phyloP scores from a whole-genome alignment of 2,797 vertebrate species.

The Eulemur mongoz region DNA sequence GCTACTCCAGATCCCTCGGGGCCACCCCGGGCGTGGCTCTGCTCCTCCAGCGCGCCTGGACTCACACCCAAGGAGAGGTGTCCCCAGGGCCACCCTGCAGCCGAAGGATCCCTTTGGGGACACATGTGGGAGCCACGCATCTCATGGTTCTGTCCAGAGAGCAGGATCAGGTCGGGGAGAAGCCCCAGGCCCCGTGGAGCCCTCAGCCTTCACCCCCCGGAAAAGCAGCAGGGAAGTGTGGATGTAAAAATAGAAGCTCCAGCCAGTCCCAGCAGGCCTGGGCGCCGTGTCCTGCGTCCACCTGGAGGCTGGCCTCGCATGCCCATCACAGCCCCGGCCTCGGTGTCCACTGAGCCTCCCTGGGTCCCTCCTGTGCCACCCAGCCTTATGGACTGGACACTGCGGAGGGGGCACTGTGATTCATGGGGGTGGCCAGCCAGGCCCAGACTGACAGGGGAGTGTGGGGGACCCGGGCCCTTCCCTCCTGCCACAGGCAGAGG shows the following conservation, averaged over 20 bases:
- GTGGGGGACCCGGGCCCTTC: not conserved
- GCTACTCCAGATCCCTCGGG: not conserved
- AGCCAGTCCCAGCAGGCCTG: not conserved
- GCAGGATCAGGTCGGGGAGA: not conserved
- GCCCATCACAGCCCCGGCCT: rapidly evolving
- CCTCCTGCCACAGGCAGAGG: not conserved
- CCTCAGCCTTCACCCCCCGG: not conserved
- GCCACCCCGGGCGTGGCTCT: not conserved
- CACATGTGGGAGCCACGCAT: rapidly evolving
- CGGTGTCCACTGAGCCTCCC: rapidly evolving
- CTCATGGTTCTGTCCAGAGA: not conserved
- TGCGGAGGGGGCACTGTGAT: no score
- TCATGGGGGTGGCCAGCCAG: not conserved
- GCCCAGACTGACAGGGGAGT: not conserved
- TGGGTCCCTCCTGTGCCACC: not conserved
- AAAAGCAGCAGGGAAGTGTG: not conserved
- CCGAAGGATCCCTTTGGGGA: not conserved
- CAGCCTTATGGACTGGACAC: not conserved
- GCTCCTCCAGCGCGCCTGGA: not conserved
- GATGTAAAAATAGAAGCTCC: not conserved
- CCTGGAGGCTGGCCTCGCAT: not conserved
- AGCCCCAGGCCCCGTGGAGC: not conserved
- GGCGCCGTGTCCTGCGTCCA: rapidly evolving
- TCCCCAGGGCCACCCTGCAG: not conserved
- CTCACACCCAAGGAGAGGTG: not conserved